Base-by-base conservation (phyloP, 1,140 invertebrate species). In the Psix sp. region DNA sequence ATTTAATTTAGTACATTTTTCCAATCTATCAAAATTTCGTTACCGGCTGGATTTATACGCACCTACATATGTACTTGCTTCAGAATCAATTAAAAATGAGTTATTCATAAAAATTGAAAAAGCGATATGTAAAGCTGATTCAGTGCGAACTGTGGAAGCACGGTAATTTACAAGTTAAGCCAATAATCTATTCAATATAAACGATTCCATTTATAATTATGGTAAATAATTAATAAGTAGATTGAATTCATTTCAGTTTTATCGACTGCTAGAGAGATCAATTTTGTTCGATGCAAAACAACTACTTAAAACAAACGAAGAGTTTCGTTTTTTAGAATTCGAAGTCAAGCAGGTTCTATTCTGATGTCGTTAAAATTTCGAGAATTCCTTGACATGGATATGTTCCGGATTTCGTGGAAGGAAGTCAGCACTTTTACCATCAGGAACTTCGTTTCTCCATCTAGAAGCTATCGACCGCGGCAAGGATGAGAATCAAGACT, bases 401-500 rank as follows among this genome's bases (percentile, higher is more conserved):
- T 66, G 46, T 51, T 51, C 46, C 59, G 59, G 59, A 65, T 72
- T 63, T 63, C 18, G 46, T 59, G 51, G 38, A 72, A 65, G 68
- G 59, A 72, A 72, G 68, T 72, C 68, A 72, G 68, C 68, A 72
- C 68, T 72, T 72, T 72, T 72, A 63, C 67, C 67, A 57, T 65
- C 59, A 59, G 68, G 68, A 72, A 72, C 68, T 72, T 72, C 68
- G 59, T 72, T 72, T 63, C 68, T 63, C 68, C 52, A 65, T 72
- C 52, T 46, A 63, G 68, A 46, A 65, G 68, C 43, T 72, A 65
- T 65, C 68, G 68, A 72, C 59, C 67, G 59, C 59, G 21, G 45
- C 38, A 29, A 72, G 67, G 46, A 72, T 72, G 51, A 63, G 59
- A 72, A 63, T 72, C 59, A 72, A 57, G 59, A 57, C 42, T 63